Base-by-base conservation (phyloP, 2,113 vertebrate species). In the Trichechus manatus region DNA sequence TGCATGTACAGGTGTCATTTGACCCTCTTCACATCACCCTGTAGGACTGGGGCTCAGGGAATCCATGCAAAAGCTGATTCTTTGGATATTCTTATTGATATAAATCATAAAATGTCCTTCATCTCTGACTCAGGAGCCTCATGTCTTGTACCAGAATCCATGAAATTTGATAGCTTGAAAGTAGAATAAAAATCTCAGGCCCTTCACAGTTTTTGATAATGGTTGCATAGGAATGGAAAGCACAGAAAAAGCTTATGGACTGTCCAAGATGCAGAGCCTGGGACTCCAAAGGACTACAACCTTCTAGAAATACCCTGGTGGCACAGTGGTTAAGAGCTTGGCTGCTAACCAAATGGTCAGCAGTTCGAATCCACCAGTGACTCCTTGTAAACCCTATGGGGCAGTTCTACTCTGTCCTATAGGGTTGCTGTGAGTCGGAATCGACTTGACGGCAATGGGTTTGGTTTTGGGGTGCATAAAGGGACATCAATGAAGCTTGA, bases 111-210 rank as follows among this genome's bases (percentile, higher is more conserved):
- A 79, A 22, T 53, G 0, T 53, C 22, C 23, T 94, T 83, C 36
- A 39, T 81, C 74, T 90, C 66, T 79, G 59, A 79, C 23, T 84
- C 23, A 25, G 17, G 64, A 92, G 15, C 56, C 50, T 84, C 53
- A 61, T 56, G 50, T 75, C 47, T 91, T 87, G 4, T 47, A 85
- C 56, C 42, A 64, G 36, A 90, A 50, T 90, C 25, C 27, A 66
- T 64, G 59, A 96, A 83, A 81, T 25, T n/a, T 87, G 59, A 47
- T 66, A 59, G 25, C 61, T 90, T 87, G 44, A 77, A 86, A 63
- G n/a, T 63, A 92, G 4, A 13, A 33, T 72, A 61, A 80, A 88
- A 80, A 86, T 72, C 7, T 50, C 31, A 83, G 31, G 9, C 8
- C 17, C 20, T 78, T 78, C 42, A 27, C 1, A 27, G 3, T n/a